phyloP scores from a whole-genome alignment of 37 sponge, comb jelly and placozoan species.

The Cladorhizidae sp. region DNA sequence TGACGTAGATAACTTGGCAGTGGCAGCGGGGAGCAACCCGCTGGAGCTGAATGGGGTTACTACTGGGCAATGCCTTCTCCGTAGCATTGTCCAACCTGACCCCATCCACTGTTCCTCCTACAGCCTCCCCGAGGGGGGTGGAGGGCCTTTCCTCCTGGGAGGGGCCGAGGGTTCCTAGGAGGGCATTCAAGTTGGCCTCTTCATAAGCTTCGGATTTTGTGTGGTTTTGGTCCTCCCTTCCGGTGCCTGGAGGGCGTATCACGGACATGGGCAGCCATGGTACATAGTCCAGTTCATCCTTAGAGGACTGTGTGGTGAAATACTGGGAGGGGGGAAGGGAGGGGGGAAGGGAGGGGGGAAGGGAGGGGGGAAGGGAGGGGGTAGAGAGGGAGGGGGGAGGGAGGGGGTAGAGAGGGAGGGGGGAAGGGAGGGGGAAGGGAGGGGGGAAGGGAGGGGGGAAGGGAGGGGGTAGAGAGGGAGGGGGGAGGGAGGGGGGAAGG shows the following conservation, averaged over 20 bases:
- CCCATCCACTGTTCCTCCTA: slow-evolving; percentile 76
- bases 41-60: slow-evolving; percentile 57
- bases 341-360: slow-evolving; percentile 10
- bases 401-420: slow-evolving; percentile 21
- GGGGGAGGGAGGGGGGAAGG: too few species aligned
- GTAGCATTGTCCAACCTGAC: slow-evolving; percentile 7
- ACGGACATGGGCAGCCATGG: slow-evolving; percentile 79
- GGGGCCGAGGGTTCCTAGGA: slow-evolving; percentile 30
- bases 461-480: background rate
- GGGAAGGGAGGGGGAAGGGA: slow-evolving; percentile 7
- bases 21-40: slow-evolving; percentile 83
- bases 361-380: background rate
- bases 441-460: slow-evolving; percentile 20
- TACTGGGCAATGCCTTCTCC: background rate
- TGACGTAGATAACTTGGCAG: slow-evolving; percentile 78
- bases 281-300: slow-evolving; percentile 6
- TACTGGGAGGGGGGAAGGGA: slow-evolving; percentile 48
- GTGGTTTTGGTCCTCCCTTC: background rate
- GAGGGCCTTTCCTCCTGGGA: background rate
- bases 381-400: slow-evolving; percentile 4
- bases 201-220: background rate
- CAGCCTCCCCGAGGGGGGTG: slow-evolving; percentile 54
- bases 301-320: slow-evolving; percentile 53
- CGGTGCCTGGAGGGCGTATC: slow-evolving; percentile 21
- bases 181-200: slow-evolving; percentile 31